Evolutionary conservation across 2,888 invertebrate genomes (phyloP), one percentile per base, ranked within the genome.

Genomic region (Erebia palarica): DNA sequence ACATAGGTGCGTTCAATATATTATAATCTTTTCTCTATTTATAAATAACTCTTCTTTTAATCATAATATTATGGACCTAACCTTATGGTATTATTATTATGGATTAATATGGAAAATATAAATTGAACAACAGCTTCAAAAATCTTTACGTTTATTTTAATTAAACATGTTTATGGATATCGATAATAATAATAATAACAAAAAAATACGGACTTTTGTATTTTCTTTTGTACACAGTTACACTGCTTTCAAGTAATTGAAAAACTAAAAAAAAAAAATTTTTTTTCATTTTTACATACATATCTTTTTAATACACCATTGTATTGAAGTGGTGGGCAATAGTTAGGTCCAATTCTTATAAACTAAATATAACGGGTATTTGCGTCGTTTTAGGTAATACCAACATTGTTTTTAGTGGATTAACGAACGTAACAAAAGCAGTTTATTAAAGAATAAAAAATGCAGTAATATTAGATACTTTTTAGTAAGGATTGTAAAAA

Each of bases 1-100:
- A 84, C 81, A 82, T 80, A 79, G 75, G 79, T 82, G 83, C 79
- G 78, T 82, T 81, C 75, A 84, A 86, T 86, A 86, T 85, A 86
- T 86, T 85, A 86, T 85, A 84, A 47, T 83, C 76, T 84, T 57
- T 82, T 81, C 80, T 81, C 76, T 81, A 79, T 80, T 74, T 78
- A 83, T 83, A 83, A 84, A 84, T 83, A 83, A 79, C 78, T 81
- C 76, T 78, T 81, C 78, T 77, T 73, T 73, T 74, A 78, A 78
- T 75, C 55, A 60, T 70, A 55, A 69, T 72, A 71, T 75, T 71
- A 78, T 74, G 77, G 75, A 76, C 73, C 77, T 72, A 73, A 76
- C 51, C 51, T 64, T 36, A 36, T 7, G 36, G 0, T 36, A 36
- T 58, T 21, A 53, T 13, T 58, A 67, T 67, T 67, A 71, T 67